Evolutionary conservation across 2,888 invertebrate species (phyloP), one percentile per base, ranked within the genome.

Genomic region (Ephialtes manifestator): DNA sequence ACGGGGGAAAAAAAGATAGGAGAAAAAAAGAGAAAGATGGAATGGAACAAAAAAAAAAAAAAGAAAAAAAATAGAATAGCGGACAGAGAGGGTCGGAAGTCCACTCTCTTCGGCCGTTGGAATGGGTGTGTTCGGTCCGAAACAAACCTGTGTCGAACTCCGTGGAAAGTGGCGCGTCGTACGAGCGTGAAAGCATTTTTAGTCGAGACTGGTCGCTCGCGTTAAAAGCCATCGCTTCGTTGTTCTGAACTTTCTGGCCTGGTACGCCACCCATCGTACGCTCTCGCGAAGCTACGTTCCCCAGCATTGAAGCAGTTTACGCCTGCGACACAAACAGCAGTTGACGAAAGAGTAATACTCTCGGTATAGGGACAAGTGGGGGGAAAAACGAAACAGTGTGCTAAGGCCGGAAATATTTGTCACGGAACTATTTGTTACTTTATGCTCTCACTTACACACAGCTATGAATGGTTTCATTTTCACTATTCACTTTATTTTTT

Each of bases 111-210:
- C 51, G 72, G 18, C 10, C 63, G 35, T 67, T 39, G 70, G 46
- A 28, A 51, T 71, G 55, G 55, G 13, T 48, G 67, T 43, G 71
- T 78, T 63, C 46, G 31, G 84, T 77, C 74, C 84, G 78, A 78
- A 81, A 81, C 81, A 81, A 81, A 75, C 81, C 78, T 79, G 81
- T 81, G 84, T 77, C 85, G 81, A 85, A 85, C 85, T 79, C 78
- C 20, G 75, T 43, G 70, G 53, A 75, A 85, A 85, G 79, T 85
- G 75, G 75, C 75, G 67, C 85, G 70, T 74, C 78, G 70, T 70
- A 75, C 68, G 78, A 81, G 84, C 81, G 84, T 85, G 78, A 85
- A 81, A 85, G 84, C 84, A 81, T 85, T 85, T 85, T 85, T 85
- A 78, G 78, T 39, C 74, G 84, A 85, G 78, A 65, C 78, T 81